Conservation (phyloP, 1,140 invertebrate species). For the Cheumatopsyche charites region DNA sequence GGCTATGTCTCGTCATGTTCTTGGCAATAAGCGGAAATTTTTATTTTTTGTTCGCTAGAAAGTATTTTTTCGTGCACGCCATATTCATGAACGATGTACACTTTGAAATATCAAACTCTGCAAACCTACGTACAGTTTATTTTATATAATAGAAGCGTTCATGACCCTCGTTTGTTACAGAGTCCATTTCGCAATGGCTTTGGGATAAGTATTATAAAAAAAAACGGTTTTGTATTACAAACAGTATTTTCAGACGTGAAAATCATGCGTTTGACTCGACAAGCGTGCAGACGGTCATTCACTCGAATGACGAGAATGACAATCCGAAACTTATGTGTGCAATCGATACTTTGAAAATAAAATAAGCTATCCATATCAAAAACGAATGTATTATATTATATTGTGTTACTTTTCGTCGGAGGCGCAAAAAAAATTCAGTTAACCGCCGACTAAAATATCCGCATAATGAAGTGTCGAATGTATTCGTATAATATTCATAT, state of each 20-base stretch:
- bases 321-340: slow-evolving; percentile 1
- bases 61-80: slow-evolving; percentile 12
- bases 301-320: slow-evolving; percentile 16
- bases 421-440: too few relatives aligned
- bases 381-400: too few relatives aligned
- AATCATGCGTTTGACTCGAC: slow-evolving; percentile 1
- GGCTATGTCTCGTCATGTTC: slow-evolving; percentile 19
- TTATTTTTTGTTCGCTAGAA: slow-evolving; percentile 8
- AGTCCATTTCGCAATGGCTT: neutral
- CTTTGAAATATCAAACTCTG: slow-evolving; percentile 12
- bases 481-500: too few relatives aligned
- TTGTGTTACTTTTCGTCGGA: too few relatives aligned
- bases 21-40: slow-evolving; percentile 13
- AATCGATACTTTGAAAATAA: neutral
- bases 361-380: neutral
- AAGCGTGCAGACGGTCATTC: slow-evolving; percentile 1
- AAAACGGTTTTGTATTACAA: neutral
- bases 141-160: neutral
- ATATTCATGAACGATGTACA: slow-evolving; percentile 3
- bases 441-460: too few relatives aligned
- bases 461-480: too few relatives aligned
- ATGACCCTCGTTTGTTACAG: neutral
- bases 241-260: slow-evolving; percentile 16
- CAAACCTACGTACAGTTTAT: neutral
- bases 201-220: neutral